Conservation (phyloP, 2,113 vertebrate species). For the Rhabdomys dilectus region DNA sequence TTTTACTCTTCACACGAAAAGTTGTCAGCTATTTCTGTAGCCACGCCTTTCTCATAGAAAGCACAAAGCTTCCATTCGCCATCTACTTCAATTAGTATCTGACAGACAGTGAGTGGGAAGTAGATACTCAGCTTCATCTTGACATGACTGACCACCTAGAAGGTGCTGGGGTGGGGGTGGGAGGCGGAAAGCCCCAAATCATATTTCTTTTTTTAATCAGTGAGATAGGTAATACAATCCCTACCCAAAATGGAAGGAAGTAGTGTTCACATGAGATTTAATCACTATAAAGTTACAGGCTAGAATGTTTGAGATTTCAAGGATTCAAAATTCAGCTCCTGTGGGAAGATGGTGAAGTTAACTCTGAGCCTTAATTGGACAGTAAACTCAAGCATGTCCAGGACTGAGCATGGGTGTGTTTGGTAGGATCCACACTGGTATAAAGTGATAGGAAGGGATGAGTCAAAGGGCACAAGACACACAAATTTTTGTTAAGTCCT, state of each 20-base stretch:
- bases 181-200: too few species aligned
- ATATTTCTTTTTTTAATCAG: not conserved
- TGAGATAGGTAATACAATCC: not conserved
- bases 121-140: not conserved
- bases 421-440: not conserved
- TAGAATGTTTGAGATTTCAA: not conserved
- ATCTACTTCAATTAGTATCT: not conserved
- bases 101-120: not conserved
- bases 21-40: not conserved
- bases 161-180: not conserved
- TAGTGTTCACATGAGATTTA: not conserved
- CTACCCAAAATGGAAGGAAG: not conserved
- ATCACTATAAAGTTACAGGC: not conserved
- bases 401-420: fast-evolving
- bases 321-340: not conserved
- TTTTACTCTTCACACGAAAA: not conserved
- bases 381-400: not conserved
- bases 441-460: not conserved
- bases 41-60: not conserved
- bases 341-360: not conserved
- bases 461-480: not conserved
- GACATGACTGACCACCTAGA: not conserved
- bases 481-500: not conserved
- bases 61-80: not conserved
- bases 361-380: not conserved